Evolutionary conservation across 2,797 vertebrate species (phyloP).

Genomic region (Lithobates pipiens): DNA sequence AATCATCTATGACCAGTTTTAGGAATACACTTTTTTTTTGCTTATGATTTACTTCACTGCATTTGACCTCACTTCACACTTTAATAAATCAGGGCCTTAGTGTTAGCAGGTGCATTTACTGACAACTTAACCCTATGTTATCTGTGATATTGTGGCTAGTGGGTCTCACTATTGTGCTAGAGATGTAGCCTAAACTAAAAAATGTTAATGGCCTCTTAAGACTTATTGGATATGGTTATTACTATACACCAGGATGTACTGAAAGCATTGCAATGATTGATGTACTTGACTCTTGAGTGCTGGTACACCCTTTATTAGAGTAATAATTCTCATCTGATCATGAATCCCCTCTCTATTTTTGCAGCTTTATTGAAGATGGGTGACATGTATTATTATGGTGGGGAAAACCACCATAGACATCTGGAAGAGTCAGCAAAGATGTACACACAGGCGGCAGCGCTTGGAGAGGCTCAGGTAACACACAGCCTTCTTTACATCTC

Average conservation of each 20-base stretch:
- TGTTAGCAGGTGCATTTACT: no score
- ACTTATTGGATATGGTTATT: no score
- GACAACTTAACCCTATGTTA: no score
- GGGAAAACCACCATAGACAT: constrained; percentile 75
- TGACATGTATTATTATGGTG: constrained; percentile 85
- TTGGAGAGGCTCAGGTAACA: constrained; percentile 90
- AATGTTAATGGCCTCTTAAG: no score
- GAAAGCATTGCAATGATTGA: background rate
- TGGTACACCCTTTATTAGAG: background rate
- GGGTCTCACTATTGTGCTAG: no score
- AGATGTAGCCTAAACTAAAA: no score
- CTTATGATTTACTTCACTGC: no score
- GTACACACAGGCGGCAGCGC: constrained; percentile 86
- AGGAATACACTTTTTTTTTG: no score
- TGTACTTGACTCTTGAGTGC: background rate
- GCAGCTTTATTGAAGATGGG: constrained; percentile 92
- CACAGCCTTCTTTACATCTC: background rate
- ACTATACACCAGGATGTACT: background rate
- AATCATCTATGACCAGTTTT: no score
- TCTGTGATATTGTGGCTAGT: no score
- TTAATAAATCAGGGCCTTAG: no score
- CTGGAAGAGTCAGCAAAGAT: constrained; percentile 81
- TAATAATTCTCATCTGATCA: background rate
- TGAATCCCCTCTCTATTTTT: constrained; percentile 5
- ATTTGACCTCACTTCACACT: no score